A percentile compares a stretch with the other conserved stretches of the same genome.
phyloP scores from a whole-genome alignment of 1,140 invertebrate species.

The Charaxes varanes region DNA sequence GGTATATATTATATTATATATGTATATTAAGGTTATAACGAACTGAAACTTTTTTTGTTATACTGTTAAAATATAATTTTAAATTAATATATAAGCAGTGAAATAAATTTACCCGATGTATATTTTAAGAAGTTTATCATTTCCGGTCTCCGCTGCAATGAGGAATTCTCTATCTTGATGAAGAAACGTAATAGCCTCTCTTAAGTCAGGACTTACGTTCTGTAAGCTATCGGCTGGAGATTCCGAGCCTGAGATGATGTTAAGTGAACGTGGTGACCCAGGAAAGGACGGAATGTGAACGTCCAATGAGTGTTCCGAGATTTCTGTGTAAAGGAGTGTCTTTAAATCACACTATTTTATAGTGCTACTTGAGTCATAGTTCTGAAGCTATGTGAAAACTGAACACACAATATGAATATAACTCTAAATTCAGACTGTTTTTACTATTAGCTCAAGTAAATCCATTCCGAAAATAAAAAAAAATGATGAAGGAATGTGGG shows the following conservation, averaged over 20 bases:
- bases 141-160: constrained; percentile 45
- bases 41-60: too few relatives aligned
- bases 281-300: constrained; percentile 37
- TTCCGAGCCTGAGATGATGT: constrained; percentile 15
- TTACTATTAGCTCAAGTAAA: too few relatives aligned
- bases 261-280: constrained; percentile 31
- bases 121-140: constrained; percentile 31
- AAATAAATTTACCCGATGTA: constrained; percentile 37
- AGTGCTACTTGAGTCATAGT: background rate
- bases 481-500: too few relatives aligned
- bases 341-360: background rate
- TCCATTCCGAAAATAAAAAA: too few relatives aligned
- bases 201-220: constrained; percentile 19
- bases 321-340: constrained; percentile 29
- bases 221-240: constrained; percentile 13
- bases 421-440: too few relatives aligned
- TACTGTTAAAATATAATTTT: constrained; percentile 1
- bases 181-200: constrained; percentile 38
- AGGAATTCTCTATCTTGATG: constrained; percentile 47
- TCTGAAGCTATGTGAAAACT: too few relatives aligned
- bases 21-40: too few relatives aligned
- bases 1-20: too few relatives aligned
- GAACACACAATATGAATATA: too few relatives aligned
- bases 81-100: background rate
- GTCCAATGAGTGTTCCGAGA: constrained; percentile 37